These are phyloP conservation scores for Syrphus vitripennis DNA, from an alignment of 2,888 invertebrate genomes.

Conservation along the genomic window DNA sequence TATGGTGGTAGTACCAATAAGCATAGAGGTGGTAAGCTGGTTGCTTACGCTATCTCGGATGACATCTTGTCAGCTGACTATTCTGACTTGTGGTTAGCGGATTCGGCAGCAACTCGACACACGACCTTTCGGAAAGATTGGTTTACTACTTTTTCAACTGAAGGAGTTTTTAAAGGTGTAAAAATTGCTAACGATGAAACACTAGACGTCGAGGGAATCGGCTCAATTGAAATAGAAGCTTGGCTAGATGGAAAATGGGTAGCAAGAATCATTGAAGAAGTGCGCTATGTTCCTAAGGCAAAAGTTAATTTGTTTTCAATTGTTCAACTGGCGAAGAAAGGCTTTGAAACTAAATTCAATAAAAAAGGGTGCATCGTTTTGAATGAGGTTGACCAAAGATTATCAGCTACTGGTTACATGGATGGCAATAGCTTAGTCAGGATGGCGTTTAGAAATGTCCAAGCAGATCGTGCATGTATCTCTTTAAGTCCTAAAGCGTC, in stretches of 20 bases:
- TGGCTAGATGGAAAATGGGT: conserved; percentile 23
- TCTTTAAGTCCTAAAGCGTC: too few relatives aligned
- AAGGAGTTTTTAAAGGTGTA: background rate
- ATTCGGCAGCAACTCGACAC: conserved; percentile 1
- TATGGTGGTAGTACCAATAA: too few relatives aligned
- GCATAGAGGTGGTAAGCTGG: too few relatives aligned
- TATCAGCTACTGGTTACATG: background rate
- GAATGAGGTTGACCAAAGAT: background rate
- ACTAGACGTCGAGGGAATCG: too few relatives aligned
- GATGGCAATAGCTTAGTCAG: too few relatives aligned
- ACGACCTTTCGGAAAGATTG: background rate
- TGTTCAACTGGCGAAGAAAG: conserved; percentile 1
- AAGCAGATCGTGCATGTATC: too few relatives aligned
- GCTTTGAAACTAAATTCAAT: too few relatives aligned
- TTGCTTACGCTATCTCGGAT: too few relatives aligned
- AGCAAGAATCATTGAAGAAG: background rate
- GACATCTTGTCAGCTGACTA: background rate
- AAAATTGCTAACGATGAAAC: conserved; percentile 26
- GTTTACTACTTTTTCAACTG: background rate
- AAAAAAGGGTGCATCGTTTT: background rate
- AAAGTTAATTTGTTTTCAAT: conserved; percentile 16
- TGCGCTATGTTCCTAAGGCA: conserved; percentile 26
- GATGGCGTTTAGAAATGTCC: too few relatives aligned
- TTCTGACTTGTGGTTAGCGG: background rate
- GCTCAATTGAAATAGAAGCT: conserved; percentile 24